phyloP scores from a whole-genome alignment of 2,797 vertebrate genomes.

The Rhinatrema bivittatum region DNA sequence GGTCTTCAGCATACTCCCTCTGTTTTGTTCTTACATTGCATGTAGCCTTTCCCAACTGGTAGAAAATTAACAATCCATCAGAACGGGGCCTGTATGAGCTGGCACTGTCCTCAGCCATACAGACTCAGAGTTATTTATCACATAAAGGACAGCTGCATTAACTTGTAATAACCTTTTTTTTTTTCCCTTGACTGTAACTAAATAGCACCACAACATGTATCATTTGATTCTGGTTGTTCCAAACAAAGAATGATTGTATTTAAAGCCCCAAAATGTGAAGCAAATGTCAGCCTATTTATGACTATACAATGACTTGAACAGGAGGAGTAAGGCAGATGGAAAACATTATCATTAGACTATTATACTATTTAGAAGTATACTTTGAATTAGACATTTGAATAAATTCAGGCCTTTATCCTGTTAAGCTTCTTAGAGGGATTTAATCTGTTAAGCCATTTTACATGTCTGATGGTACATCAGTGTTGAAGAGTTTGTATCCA shows the following conservation, averaged over 20 bases:
- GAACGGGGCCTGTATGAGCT: conserved; percentile 10
- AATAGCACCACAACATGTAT: conserved; percentile 47
- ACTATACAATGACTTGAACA: conserved; percentile 66
- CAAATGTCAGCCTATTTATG: conserved; percentile 66
- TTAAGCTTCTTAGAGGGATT: conserved; percentile 76
- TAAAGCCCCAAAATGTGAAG: conserved; percentile 58
- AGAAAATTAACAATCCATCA: conserved; percentile 12
- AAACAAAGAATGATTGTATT: conserved; percentile 50
- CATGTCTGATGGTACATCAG: conserved; percentile 49
- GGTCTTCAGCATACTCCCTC: conserved; percentile 9
- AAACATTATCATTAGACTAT: conserved; percentile 64
- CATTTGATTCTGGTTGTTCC: conserved; percentile 58
- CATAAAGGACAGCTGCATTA: conserved; percentile 41
- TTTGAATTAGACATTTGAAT: conserved; percentile 71
- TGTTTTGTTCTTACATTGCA: no score
- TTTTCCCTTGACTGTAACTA: conserved; percentile 34
- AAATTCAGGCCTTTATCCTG: conserved; percentile 71
- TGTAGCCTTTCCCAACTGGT: no score
- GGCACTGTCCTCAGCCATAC: conserved; percentile 1
- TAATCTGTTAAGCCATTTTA: conserved; percentile 56
- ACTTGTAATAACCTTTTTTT: conserved; percentile 37
- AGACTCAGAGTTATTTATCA: conserved; percentile 24
- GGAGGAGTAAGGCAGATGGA: conserved; percentile 68
- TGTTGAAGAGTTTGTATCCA: conserved; percentile 37
- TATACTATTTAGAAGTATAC: conserved; percentile 66